Evolutionary conservation across 2,113 vertebrate genomes (phyloP).

Genomic region (Esox niger): DNA sequence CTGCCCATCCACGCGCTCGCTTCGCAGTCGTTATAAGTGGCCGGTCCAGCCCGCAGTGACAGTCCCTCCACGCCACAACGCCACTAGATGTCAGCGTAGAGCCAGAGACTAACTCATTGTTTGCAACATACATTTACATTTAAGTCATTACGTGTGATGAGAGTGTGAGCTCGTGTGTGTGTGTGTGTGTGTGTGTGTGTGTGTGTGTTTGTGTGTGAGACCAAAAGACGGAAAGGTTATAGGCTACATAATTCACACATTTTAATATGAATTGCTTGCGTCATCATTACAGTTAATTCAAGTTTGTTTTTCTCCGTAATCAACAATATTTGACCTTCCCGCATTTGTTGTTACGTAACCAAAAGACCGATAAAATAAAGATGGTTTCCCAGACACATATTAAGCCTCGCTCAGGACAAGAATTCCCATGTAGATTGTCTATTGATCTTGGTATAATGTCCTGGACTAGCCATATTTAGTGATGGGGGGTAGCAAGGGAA

Average conservation of each 20-base stretch:
- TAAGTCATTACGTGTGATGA: constrained; percentile 12
- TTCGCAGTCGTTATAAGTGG: neutral
- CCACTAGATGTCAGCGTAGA: constrained; percentile 74
- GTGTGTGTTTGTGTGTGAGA: constrained; percentile 3
- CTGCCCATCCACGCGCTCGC: neutral
- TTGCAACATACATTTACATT: constrained; percentile 20
- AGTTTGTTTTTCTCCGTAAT: too few species aligned
- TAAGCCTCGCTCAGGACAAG: too few species aligned
- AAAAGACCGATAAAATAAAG: too few species aligned
- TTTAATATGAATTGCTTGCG: too few species aligned
- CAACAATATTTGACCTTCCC: too few species aligned
- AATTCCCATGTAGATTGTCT: too few species aligned
- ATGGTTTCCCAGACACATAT: too few species aligned
- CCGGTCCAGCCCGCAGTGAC: constrained; percentile 1
- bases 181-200: constrained; percentile 3
- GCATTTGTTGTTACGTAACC: too few species aligned
- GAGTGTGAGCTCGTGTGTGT: constrained; percentile 15
- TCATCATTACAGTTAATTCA: too few species aligned
- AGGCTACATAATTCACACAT: neutral
- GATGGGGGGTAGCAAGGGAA: too few species aligned
- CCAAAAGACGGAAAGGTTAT: neutral
- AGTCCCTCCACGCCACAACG: constrained; percentile 41
- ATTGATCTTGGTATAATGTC: too few species aligned
- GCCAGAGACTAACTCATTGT: constrained; percentile 50
- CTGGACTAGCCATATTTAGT: too few species aligned